phyloP scores from a whole-genome alignment of 2,797 vertebrate genomes.

The Peromyscus aztecus region DNA sequence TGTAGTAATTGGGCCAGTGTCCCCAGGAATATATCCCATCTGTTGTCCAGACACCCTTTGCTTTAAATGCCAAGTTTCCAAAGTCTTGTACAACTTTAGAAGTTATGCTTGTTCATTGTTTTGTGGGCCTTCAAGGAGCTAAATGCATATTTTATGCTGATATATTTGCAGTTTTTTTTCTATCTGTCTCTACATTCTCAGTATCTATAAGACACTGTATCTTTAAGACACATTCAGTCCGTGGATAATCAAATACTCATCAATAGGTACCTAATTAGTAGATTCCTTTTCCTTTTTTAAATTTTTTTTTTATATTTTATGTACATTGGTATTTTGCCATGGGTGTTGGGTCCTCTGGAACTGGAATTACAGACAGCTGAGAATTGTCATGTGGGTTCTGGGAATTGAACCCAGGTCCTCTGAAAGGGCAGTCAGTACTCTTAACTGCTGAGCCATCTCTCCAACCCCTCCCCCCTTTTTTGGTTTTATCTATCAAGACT shows the following conservation, averaged over 20 bases:
- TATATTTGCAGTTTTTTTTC: neutral
- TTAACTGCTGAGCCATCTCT: no score
- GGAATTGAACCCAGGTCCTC: no score
- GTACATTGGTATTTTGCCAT: no score
- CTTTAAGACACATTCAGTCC: constrained; percentile 32
- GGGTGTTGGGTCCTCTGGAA: no score
- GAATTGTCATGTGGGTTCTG: no score
- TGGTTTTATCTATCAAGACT: neutral
- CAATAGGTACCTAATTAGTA: constrained; percentile 33
- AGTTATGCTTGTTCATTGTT: constrained; percentile 19
- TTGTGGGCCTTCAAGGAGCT: constrained; percentile 8
- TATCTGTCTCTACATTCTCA: neutral
- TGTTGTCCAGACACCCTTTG: neutral
- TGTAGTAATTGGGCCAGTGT: neutral
- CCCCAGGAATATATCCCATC: neutral
- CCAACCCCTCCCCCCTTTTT: neutral
- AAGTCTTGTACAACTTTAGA: neutral
- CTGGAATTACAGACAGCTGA: no score
- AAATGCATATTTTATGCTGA: neutral
- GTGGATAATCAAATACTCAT: constrained; percentile 22
- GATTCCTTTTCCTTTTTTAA: neutral
- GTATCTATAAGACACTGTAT: neutral
- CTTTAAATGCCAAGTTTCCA: neutral
- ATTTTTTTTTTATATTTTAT: neutral
- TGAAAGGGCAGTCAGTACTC: no score